Conservation (phyloP, 2,113 vertebrate species). For the Sorex araneus region DNA sequence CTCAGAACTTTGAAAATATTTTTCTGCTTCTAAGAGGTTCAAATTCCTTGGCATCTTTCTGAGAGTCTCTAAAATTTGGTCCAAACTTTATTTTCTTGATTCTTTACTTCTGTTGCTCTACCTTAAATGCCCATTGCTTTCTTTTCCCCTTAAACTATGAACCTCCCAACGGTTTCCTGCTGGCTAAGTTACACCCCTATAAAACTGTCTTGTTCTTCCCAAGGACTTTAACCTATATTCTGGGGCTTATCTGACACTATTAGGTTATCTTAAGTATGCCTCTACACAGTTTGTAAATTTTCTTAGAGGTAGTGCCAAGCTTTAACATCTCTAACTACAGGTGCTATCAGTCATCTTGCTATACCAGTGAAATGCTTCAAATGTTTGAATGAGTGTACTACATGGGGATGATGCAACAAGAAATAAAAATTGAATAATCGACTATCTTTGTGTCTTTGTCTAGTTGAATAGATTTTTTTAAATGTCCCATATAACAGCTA, state of each 20-base stretch:
- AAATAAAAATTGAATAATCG: constrained; percentile 1
- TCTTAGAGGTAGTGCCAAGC: not conserved
- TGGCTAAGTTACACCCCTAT: constrained; percentile 9
- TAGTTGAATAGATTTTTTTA: not conserved
- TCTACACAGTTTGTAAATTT: not conserved
- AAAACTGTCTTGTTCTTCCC: not conserved
- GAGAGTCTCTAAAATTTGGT: not conserved
- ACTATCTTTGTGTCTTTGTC: not conserved
- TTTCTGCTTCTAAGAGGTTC: not conserved
- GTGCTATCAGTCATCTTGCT: not conserved
- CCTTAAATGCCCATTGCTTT: too few relatives aligned
- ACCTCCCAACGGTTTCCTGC: not conserved
- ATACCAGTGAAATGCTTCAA: too few relatives aligned
- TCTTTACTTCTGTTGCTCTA: not conserved
- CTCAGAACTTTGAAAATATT: constrained; percentile 45
- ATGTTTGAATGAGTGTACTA: constrained; percentile 21
- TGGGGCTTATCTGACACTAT: not conserved
- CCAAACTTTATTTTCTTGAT: not conserved
- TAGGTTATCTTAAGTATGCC: not conserved
- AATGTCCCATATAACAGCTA: too few relatives aligned
- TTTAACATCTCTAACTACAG: not conserved
- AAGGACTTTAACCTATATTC: not conserved
- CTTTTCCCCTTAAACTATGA: not conserved
- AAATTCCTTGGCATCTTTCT: not conserved
- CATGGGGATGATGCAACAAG: not conserved